Base-by-base conservation (phyloP, 2,797 vertebrate species). In the Menidia menidia region DNA sequence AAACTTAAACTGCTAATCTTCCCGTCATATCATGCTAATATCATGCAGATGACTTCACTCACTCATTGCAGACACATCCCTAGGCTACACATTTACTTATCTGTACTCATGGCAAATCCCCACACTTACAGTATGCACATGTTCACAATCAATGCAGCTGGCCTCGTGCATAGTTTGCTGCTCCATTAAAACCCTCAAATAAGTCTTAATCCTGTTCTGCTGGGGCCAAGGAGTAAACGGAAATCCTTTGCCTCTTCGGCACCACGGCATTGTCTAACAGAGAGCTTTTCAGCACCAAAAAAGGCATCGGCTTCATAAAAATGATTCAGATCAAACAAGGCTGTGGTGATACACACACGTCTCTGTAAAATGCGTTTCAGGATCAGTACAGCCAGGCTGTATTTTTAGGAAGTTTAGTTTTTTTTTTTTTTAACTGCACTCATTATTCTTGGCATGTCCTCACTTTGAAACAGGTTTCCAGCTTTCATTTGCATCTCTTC, bases 1-100 rank as follows among this genome's bases (percentile, higher is more conserved):
- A 83, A 7, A 30, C 64, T 72, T 62, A 61, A 74, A 68, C 50
- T 41, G 55, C 43, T 18, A 25, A 30, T 59, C 44, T 74, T 57
- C 71, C 68, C 32, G 57, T 14, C 72, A 64, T 75, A 73, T 74
- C 59, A 1, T 83, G 75, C 64, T 57, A 61, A 65, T 77, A 72
- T 84, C 71, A 77, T 87, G 82, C 73, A 75, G 81, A 91, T 92
- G 90, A 92, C 87, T 91, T 90, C 84, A 92, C 79, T 87, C 77
- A 82, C 80, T 90, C 78, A 66, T 68, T 80, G 66, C 69, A 51
- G 81, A 82, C 78, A 69, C 58, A 85, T 74, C 79, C 74, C 72
- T 71, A 63, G 67, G 77, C 73, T 69, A 44, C 78, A 80, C 78
- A 75, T 41, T 45, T 32, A 68, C 71, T 81, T 75, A 86, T 75